Evolutionary conservation across 2,797 vertebrate species (phyloP).

Genomic region (Sebastes ruberrimus): DNA sequence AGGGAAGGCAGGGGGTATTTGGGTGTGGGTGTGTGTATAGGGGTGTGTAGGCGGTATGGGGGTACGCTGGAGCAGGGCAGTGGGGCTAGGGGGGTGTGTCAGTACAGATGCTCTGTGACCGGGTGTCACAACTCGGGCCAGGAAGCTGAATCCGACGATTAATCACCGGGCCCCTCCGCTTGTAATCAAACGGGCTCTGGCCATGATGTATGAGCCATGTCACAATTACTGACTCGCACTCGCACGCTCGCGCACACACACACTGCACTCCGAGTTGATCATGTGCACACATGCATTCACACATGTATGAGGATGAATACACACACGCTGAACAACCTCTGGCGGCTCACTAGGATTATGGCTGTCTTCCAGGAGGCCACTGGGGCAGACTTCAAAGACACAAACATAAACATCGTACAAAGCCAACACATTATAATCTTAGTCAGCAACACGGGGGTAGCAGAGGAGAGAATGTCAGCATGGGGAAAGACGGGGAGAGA

Average conservation of each 20-base stretch:
- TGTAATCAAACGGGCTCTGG: constrained; percentile 98
- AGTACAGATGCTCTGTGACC: constrained; percentile 99
- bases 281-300: constrained; percentile 62
- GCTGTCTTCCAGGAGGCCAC: constrained; percentile 70
- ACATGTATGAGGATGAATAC: constrained; percentile 59
- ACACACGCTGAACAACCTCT: constrained; percentile 54
- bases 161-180: constrained; percentile 98
- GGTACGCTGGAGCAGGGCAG: constrained; percentile 55
- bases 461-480: constrained; percentile 51
- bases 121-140: constrained; percentile 97
- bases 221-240: constrained; percentile 86
- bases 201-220: constrained; percentile 99
- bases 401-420: constrained; percentile 76
- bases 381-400: constrained; percentile 73
- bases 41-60: constrained; percentile 54
- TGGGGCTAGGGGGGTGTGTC: constrained; percentile 82
- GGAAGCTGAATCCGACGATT: constrained; percentile 98
- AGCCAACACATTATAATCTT: constrained; percentile 72
- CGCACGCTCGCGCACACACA: constrained; percentile 24
- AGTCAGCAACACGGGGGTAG: constrained; percentile 66
- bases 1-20: constrained; percentile 41
- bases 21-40: constrained; percentile 34
- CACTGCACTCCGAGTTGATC: constrained; percentile 15
- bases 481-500: constrained; percentile 14
- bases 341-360: constrained; percentile 62